Base-by-base conservation (phyloP, 2,888 invertebrate species). In the Acleris holmiana region DNA sequence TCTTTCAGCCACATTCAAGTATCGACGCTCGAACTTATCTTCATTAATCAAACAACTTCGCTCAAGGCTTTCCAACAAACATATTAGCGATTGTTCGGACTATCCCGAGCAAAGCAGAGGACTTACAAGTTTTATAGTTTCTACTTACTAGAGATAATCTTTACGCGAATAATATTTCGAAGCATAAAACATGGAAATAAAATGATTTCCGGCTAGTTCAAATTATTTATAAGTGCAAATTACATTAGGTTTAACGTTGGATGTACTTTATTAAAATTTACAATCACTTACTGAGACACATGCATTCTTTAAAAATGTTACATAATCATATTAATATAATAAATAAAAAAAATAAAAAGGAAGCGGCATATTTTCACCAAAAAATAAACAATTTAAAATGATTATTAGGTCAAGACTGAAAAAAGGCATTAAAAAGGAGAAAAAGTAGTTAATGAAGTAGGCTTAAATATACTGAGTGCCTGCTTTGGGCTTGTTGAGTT, bases 21-120 rank as follows among this genome's bases (percentile, higher is more conserved):
- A 87, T 87, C 80, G 81, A 73, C 79, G 78, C 80, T 83, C 80
- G 75, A 86, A 85, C 80, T 85, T 83, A 80, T 82, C 80, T 80
- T 83, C 84, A 86, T 85, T 85, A 86, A 86, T 88, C 83, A 85
- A 82, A 76, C 74, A 81, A 81, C 81, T 81, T 75, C 66, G 69
- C 69, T 69, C 48, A 61, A 74, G 71, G 76, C 73, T 78, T 77
- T 77, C 72, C 72, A 72, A 56, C 70, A 72, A 76, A 78, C 70
- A 74, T 73, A 61, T 49, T n/a, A 54, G 46, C 46, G 35, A 53
- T 54, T 61, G 48, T 61, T 21, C 10, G 63, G 51, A 57, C 56
- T 13, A 29, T 47, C 56, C 29, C 5, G 46, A 17, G 29, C 25
- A 25, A 29, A 51, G 29, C 18, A 47, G 40, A 29, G 25, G 49